These are phyloP conservation scores for Schizopygopsis pylzovi DNA, from an alignment of 2,797 vertebrate species.

Conservation along the genomic window DNA sequence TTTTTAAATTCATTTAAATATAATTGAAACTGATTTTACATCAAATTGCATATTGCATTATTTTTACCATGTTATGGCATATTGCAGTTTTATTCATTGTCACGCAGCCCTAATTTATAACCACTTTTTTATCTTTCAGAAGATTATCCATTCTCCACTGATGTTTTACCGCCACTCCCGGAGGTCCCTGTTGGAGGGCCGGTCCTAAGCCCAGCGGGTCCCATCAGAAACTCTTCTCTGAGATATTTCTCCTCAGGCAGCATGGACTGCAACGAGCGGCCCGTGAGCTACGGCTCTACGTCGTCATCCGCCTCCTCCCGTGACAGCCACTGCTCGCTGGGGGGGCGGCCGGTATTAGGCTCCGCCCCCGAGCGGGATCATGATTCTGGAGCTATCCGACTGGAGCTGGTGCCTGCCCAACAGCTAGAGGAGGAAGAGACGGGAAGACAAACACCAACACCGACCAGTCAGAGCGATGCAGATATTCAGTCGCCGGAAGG, in stretches of 20 bases:
- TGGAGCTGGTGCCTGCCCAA: slow-evolving; percentile 89
- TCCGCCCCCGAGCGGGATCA: slow-evolving; percentile 78
- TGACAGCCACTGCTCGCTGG: slow-evolving; percentile 95
- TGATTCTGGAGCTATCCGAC: slow-evolving; percentile 89
- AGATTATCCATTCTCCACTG: slow-evolving; percentile 82
- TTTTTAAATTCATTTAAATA: not conserved
- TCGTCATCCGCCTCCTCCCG: slow-evolving; percentile 95
- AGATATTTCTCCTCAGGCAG: slow-evolving; percentile 80
- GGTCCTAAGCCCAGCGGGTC: slow-evolving; percentile 76
- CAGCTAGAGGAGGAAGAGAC: slow-evolving; percentile 72
- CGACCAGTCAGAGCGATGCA: slow-evolving; percentile 68
- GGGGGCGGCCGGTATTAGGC: slow-evolving; percentile 88
- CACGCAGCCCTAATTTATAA: slow-evolving; percentile 4
- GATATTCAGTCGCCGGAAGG: slow-evolving; percentile 76
- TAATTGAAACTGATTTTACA: not conserved
- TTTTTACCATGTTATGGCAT: not conserved
- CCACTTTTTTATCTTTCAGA: slow-evolving; percentile 71
- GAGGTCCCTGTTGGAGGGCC: slow-evolving; percentile 77
- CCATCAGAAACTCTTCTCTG: slow-evolving; percentile 69
- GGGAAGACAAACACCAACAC: slow-evolving; percentile 65
- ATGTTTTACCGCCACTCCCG: slow-evolving; percentile 83
- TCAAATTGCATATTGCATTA: not conserved
- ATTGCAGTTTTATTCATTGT: not conserved
- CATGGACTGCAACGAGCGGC: slow-evolving; percentile 96
- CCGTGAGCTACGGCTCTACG: slow-evolving; percentile 95